Percentiles rank a stretch among this genome's conserved stretches.
Conservation (phyloP, 1,140 invertebrate genomes). For the Liolophura sinensis region DNA sequence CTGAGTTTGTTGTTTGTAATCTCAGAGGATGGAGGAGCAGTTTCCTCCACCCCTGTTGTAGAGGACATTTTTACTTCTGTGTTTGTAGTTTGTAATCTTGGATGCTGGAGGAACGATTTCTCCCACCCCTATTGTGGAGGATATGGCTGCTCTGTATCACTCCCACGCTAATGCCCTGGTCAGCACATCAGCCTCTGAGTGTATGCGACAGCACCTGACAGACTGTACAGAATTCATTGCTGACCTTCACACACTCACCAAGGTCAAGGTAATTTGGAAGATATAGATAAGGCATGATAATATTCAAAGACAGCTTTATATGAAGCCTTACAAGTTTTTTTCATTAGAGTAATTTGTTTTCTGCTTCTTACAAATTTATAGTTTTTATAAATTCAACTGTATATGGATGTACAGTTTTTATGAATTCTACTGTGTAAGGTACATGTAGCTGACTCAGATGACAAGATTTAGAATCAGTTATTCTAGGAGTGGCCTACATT, state of each 20-base stretch:
- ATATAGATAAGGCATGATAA: no score
- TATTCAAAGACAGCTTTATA: no score
- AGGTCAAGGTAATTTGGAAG: constrained; percentile 80
- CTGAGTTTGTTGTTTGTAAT: no score
- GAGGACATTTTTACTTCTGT: background rate
- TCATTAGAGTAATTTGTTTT: no score
- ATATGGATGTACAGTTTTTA: no score
- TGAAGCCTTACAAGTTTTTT: no score
- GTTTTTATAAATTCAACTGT: no score
- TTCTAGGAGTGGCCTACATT: background rate
- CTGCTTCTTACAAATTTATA: no score
- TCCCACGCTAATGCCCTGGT: constrained; percentile 59
- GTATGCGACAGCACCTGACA: constrained; percentile 86
- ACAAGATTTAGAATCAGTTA: background rate
- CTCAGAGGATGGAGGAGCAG: no score
- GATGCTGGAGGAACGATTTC: constrained; percentile 80
- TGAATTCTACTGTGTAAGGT: no score
- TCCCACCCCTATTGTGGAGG: constrained; percentile 63
- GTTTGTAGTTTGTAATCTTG: constrained; percentile 63
- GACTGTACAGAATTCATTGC: constrained; percentile 95
- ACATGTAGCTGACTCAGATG: no score
- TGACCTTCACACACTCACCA: constrained; percentile 94
- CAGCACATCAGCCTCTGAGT: constrained; percentile 86
- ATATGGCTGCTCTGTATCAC: constrained; percentile 44
- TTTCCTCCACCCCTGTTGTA: no score